phyloP scores from a whole-genome alignment of 2,113 vertebrate species.

The Misgurnus mizolepis region DNA sequence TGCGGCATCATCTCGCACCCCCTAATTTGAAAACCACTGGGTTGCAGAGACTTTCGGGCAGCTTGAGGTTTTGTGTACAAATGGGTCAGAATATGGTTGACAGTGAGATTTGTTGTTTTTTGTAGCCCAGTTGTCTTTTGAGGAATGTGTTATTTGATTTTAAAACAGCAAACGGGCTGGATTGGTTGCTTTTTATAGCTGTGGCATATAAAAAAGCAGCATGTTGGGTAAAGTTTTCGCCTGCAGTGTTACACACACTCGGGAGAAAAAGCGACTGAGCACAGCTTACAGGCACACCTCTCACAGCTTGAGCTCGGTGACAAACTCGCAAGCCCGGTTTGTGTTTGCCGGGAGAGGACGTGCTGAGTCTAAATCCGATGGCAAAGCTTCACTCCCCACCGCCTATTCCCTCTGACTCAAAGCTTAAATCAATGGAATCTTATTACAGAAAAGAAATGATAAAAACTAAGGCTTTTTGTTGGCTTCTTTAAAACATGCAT shows the following conservation, averaged over 20 bases:
- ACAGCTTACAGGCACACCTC: background rate
- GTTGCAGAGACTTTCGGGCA: too few species aligned
- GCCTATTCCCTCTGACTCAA: constrained; percentile 65
- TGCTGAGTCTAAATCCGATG: background rate
- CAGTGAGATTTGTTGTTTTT: too few species aligned
- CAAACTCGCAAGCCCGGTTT: background rate
- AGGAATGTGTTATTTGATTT: background rate
- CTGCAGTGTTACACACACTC: background rate
- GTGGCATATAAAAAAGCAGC: background rate
- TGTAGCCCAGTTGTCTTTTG: background rate
- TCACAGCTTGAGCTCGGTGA: constrained; percentile 22
- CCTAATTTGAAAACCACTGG: too few species aligned
- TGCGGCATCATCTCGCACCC: too few species aligned
- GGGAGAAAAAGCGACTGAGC: background rate
- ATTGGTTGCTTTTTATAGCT: background rate
- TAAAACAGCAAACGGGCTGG: constrained; percentile 6
- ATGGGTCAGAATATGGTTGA: too few species aligned
- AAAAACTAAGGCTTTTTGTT: constrained; percentile 84
- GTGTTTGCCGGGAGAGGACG: constrained; percentile 6
- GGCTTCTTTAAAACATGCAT: constrained; percentile 63
- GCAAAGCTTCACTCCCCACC: constrained; percentile 3
- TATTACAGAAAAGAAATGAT: constrained; percentile 85
- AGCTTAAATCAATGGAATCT: constrained; percentile 86
- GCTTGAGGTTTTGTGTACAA: too few species aligned
- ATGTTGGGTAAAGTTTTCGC: background rate